Conservation (phyloP, 2,888 invertebrate genomes). For the Tinea trinotella region DNA sequence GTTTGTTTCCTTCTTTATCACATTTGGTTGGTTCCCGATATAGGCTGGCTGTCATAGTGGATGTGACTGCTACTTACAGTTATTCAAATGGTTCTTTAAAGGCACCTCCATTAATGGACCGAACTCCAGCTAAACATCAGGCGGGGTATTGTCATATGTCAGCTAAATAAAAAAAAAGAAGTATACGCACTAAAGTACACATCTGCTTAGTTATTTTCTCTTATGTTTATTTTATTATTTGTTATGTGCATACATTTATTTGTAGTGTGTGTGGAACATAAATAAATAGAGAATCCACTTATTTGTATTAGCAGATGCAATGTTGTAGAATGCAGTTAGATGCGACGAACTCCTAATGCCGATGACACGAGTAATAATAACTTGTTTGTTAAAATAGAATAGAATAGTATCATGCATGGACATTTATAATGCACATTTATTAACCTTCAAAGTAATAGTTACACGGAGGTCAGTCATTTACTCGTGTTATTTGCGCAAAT, state of each 20-base stretch:
- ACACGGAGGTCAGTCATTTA: slow-evolving; percentile 14
- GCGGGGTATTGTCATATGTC: too few species aligned
- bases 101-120: too few species aligned
- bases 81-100: too few species aligned
- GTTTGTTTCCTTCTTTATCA: too few species aligned
- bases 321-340: background rate
- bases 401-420: background rate
- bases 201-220: background rate
- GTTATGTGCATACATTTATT: too few species aligned
- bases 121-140: too few species aligned
- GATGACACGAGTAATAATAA: background rate
- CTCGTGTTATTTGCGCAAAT: slow-evolving; percentile 1
- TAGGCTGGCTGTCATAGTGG: too few species aligned
- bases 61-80: too few species aligned
- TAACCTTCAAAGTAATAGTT: slow-evolving; percentile 11
- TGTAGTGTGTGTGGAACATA: background rate
- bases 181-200: background rate
- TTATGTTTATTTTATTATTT: background rate
- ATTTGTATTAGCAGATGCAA: background rate
- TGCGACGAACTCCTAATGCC: background rate
- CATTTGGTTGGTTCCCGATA: too few species aligned
- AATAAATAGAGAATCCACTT: too few species aligned
- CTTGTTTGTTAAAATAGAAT: slow-evolving; percentile 10
- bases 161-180: too few species aligned
- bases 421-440: slow-evolving; percentile 7